These are phyloP conservation scores for Hybognathus amarus DNA, from an alignment of 2,797 vertebrate species.

Conservation along the genomic window DNA sequence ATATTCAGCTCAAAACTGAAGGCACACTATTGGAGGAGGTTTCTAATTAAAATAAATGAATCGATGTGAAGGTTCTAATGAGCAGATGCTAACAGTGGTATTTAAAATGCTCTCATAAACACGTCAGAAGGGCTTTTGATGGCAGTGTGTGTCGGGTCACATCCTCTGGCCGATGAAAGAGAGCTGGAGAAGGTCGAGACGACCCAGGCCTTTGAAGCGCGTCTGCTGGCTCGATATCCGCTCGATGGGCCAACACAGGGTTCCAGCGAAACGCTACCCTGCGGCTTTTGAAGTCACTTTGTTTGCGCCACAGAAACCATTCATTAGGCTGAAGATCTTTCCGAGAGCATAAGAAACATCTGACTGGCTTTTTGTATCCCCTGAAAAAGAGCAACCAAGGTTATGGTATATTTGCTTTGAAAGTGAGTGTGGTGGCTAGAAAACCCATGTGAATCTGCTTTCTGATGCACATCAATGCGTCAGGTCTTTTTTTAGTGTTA, in stretches of 20 bases:
- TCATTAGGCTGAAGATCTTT: not conserved
- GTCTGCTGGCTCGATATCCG: slow-evolving; percentile 15
- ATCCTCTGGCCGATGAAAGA: slow-evolving; percentile 27
- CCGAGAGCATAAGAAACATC: not conserved
- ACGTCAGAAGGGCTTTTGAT: not conserved
- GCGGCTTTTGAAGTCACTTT: slow-evolving; percentile 33
- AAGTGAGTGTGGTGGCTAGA: not conserved
- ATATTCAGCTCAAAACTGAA: not conserved
- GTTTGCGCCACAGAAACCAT: not conserved
- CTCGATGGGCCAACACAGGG: slow-evolving; percentile 44
- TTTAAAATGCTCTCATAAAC: slow-evolving; percentile 53
- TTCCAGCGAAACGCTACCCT: slow-evolving; percentile 9
- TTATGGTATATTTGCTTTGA: not conserved
- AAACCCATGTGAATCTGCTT: not conserved
- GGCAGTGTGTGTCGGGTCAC: slow-evolving; percentile 9
- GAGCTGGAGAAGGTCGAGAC: slow-evolving; percentile 37
- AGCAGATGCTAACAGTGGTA: slow-evolving; percentile 36
- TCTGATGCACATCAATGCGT: slow-evolving; percentile 13
- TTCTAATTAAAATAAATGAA: slow-evolving; percentile 3
- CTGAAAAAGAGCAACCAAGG: not conserved
- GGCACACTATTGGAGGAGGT: not conserved
- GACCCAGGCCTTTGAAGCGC: slow-evolving; percentile 48
- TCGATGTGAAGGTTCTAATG: slow-evolving; percentile 24
- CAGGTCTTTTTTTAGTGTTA: not conserved
- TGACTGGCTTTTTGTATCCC: not conserved